phyloP scores from a whole-genome alignment of 2,113 vertebrate genomes.

The Seriola dumerili region DNA sequence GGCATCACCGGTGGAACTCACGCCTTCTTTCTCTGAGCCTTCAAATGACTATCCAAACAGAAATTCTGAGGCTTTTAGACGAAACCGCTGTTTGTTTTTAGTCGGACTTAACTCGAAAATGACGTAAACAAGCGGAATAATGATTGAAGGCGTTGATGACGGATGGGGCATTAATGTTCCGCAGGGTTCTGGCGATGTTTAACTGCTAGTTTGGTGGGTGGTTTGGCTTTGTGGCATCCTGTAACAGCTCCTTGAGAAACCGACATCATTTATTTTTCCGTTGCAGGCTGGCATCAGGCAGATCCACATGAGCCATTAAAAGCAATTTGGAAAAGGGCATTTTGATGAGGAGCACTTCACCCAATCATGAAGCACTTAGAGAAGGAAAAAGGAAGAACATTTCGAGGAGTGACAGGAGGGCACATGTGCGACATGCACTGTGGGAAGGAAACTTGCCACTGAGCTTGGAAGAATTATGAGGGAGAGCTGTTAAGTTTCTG shows the following conservation, averaged over 20 bases:
- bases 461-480: conserved; percentile 27
- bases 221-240: conserved; percentile 72
- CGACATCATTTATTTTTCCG: conserved; percentile 77
- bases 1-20: conserved; percentile 5
- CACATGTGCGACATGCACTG: conserved; percentile 38
- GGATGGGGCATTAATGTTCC: conserved; percentile 61
- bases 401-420: conserved; percentile 38
- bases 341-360: conserved; percentile 66
- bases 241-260: conserved; percentile 71
- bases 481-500: conserved; percentile 44
- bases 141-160: conserved; percentile 74
- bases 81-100: conserved; percentile 71
- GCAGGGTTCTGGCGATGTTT: conserved; percentile 61
- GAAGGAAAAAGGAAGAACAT: conserved; percentile 17
- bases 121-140: conserved; percentile 65
- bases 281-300: conserved; percentile 61
- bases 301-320: conserved; percentile 71
- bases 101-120: conserved; percentile 52
- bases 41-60: conserved; percentile 25
- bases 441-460: conserved; percentile 22
- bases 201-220: conserved; percentile 72
- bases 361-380: conserved; percentile 49
- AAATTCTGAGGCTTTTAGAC: conserved; percentile 39
- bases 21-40: conserved; percentile 5
- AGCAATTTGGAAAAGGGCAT: conserved; percentile 70